Evolutionary conservation across 2,888 invertebrate genomes (phyloP).

Genomic region (Andricus curvator): DNA sequence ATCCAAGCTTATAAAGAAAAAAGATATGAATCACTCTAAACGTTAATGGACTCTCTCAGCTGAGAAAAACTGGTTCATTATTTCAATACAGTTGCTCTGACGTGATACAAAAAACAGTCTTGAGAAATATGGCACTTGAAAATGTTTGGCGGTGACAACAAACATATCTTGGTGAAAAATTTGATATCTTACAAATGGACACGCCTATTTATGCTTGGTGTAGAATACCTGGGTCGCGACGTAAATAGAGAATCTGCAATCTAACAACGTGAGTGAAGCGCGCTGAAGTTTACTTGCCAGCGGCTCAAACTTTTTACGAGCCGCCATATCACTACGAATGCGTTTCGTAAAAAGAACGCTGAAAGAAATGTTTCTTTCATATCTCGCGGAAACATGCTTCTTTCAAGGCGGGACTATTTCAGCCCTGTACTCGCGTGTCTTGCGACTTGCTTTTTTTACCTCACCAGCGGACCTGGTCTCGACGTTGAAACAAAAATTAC

Average conservation of each 20-base stretch:
- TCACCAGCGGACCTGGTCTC: constrained; percentile 14
- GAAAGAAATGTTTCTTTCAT: constrained; percentile 42
- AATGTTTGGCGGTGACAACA: constrained; percentile 6
- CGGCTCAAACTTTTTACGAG: constrained; percentile 40
- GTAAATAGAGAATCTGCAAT: constrained; percentile 31
- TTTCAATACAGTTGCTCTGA: not conserved
- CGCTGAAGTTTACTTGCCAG: constrained; percentile 34
- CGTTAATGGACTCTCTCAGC: no score
- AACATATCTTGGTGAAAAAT: constrained; percentile 12
- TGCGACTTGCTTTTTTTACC: constrained; percentile 8
- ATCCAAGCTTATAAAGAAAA: no score
- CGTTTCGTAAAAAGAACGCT: constrained; percentile 17
- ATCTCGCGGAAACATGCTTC: constrained; percentile 38
- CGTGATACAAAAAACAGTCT: constrained; percentile 1
- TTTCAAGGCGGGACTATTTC: constrained; percentile 39
- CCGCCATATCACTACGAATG: constrained; percentile 34
- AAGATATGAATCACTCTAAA: no score
- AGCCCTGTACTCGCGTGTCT: constrained; percentile 10
- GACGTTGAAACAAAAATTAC: constrained; percentile 25
- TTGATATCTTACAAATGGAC: constrained; percentile 37
- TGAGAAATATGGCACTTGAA: constrained; percentile 2
- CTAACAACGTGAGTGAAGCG: constrained; percentile 30
- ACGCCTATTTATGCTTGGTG: constrained; percentile 19
- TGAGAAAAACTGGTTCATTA: not conserved
- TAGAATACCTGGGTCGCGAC: constrained; percentile 18